A percentile compares a stretch with the other conserved stretches of the same genome.
Evolutionary conservation across 1,140 invertebrate species (phyloP).

Genomic region (Drosophila leontia): DNA sequence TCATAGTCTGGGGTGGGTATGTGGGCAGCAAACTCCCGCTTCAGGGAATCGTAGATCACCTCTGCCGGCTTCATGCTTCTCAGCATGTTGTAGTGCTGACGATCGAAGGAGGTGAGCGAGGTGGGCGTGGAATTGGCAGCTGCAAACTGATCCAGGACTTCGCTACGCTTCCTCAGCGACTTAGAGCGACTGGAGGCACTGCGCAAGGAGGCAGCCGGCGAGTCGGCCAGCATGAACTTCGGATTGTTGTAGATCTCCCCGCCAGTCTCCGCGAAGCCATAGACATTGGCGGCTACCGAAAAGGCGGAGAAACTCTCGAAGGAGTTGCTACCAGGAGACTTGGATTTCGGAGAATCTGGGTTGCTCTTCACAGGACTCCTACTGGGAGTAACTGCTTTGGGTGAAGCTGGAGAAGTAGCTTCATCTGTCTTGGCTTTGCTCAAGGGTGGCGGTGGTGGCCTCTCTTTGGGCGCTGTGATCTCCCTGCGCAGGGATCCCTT

Average conservation of each 20-base stretch:
- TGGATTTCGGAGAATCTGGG: slow-evolving; percentile 35
- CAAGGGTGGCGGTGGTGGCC: slow-evolving; percentile 62
- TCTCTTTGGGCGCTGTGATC: slow-evolving; percentile 72
- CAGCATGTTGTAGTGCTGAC: slow-evolving; percentile 81
- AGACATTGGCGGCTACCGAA: slow-evolving; percentile 71
- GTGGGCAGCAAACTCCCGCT: slow-evolving; percentile 81
- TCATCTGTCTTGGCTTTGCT: slow-evolving; percentile 33
- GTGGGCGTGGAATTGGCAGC: slow-evolving; percentile 76
- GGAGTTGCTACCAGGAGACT: slow-evolving; percentile 27
- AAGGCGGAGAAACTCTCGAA: slow-evolving; percentile 63
- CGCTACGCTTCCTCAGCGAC: slow-evolving; percentile 61
- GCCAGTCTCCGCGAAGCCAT: slow-evolving; percentile 80
- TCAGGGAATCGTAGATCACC: slow-evolving; percentile 88
- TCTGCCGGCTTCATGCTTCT: slow-evolving; percentile 86
- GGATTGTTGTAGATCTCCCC: slow-evolving; percentile 84
- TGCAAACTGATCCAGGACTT: slow-evolving; percentile 78
- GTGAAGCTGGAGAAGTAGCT: background rate
- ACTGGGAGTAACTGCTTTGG: background rate
- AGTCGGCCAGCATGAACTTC: slow-evolving; percentile 79
- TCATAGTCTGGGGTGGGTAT: slow-evolving; percentile 84
- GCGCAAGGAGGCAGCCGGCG: slow-evolving; percentile 67
- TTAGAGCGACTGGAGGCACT: slow-evolving; percentile 70
- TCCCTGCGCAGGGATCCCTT: slow-evolving; percentile 52
- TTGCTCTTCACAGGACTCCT: slow-evolving; percentile 5
- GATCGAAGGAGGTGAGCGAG: slow-evolving; percentile 67